Conservation (phyloP, 1,140 invertebrate genomes). For the Eufriesea mexicana region DNA sequence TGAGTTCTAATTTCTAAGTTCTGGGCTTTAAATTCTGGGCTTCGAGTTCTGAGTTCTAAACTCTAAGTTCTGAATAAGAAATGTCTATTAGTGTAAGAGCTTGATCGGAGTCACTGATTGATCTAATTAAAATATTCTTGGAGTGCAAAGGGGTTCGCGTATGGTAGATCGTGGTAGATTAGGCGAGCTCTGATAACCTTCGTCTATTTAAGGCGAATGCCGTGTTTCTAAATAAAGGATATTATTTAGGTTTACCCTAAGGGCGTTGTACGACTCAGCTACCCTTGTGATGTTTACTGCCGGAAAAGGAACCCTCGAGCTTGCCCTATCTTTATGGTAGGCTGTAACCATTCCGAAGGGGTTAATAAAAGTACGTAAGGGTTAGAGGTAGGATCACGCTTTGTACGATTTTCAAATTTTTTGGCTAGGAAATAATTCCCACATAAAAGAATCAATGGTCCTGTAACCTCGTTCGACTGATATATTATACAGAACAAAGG, state of each 20-base stretch:
- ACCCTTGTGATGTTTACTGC: neutral
- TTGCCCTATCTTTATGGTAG: neutral
- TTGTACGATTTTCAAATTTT: neutral
- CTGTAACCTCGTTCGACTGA: no score
- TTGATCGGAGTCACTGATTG: no score
- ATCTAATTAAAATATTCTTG: no score
- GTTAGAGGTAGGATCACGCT: no score
- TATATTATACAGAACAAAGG: no score
- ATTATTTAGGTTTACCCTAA: neutral
- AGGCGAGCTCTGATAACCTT: neutral
- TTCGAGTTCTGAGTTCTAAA: no score
- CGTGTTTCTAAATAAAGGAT: neutral
- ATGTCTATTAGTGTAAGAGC: no score
- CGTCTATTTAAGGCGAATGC: neutral
- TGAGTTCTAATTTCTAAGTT: no score
- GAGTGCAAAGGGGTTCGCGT: no score
- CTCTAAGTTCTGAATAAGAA: no score
- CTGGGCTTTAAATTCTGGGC: no score
- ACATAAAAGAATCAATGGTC: no score
- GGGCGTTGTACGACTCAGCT: neutral
- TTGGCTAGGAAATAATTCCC: neutral
- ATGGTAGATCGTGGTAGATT: neutral
- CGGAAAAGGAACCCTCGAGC: neutral
- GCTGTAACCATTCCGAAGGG: neutral
- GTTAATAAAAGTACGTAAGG: neutral